These are phyloP conservation scores for Maconellicoccus hirsutus DNA, from an alignment of 1,140 invertebrate genomes.

Conservation along the genomic window DNA sequence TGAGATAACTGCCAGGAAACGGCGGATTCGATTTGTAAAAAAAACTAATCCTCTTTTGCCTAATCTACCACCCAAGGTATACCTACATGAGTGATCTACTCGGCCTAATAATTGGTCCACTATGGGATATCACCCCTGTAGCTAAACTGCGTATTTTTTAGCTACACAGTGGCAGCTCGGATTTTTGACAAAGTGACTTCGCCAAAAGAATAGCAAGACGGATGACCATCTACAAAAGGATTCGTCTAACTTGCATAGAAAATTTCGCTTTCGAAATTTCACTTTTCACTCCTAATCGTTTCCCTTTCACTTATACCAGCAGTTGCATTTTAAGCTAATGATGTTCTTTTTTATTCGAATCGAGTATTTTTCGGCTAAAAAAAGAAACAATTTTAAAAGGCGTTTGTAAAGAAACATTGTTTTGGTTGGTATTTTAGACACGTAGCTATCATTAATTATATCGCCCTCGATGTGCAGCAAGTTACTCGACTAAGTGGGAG, in stretches of 20 bases:
- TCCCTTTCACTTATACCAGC: neutral
- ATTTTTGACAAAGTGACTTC: neutral
- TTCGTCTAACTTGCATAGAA: neutral
- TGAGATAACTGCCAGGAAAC: too few relatives aligned
- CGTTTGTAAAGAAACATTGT: slow-evolving; percentile 4
- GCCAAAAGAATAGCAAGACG: neutral
- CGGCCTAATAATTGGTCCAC: neutral
- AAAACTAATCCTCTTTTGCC: too few relatives aligned
- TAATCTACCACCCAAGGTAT: too few relatives aligned
- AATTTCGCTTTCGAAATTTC: slow-evolving; percentile 9
- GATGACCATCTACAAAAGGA: neutral
- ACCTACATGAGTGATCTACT: too few relatives aligned
- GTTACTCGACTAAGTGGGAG: slow-evolving; percentile 2
- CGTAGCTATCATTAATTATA: neutral
- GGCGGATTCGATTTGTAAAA: too few relatives aligned
- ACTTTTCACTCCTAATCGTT: neutral
- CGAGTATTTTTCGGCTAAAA: neutral
- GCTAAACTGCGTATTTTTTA: neutral
- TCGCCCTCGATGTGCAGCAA: neutral
- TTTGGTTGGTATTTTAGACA: neutral
- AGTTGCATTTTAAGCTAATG: neutral
- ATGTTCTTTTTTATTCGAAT: neutral
- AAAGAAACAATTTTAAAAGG: neutral
- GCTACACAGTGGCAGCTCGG: neutral
- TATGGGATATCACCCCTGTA: neutral